These are phyloP conservation scores for Eilema caniola DNA, from an alignment of 2,888 invertebrate species.

Conservation along the genomic window DNA sequence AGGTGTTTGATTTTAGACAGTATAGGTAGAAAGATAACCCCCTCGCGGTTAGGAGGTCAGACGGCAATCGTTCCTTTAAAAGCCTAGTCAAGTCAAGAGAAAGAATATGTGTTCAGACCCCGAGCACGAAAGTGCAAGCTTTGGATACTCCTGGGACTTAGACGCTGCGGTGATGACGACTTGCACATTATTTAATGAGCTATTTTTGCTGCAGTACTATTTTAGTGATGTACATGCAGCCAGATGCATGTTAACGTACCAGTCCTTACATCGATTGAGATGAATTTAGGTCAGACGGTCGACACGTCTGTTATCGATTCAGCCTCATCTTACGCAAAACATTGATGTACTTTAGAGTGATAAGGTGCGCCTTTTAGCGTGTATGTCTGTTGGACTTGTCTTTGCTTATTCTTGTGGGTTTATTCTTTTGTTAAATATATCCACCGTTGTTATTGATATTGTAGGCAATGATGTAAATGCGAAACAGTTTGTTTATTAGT, in stretches of 20 bases:
- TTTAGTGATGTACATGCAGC: not conserved
- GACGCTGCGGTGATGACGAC: too few relatives aligned
- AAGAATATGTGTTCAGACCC: too few relatives aligned
- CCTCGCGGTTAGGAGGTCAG: too few relatives aligned
- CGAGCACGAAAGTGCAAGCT: too few relatives aligned
- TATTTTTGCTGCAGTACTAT: too few relatives aligned
- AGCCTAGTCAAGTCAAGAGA: too few relatives aligned
- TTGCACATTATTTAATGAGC: too few relatives aligned
- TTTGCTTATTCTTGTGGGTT: not conserved
- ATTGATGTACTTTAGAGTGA: conserved; percentile 26
- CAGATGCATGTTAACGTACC: conserved; percentile 18
- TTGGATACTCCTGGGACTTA: too few relatives aligned
- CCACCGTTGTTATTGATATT: not conserved
- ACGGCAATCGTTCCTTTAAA: too few relatives aligned
- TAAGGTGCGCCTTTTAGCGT: conserved; percentile 14
- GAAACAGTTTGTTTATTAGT: not conserved
- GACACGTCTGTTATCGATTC: conserved; percentile 78
- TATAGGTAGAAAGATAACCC: too few relatives aligned
- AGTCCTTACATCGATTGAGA: conserved; percentile 49
- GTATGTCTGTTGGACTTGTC: not conserved
- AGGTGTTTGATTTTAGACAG: too few relatives aligned
- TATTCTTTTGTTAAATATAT: not conserved
- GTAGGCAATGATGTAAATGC: not conserved
- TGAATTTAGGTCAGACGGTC: conserved; percentile 77
- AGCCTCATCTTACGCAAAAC: conserved; percentile 70